Evolutionary conservation across 2,888 invertebrate species (phyloP).

Genomic region (Drosophila nr. perissopoda): DNA sequence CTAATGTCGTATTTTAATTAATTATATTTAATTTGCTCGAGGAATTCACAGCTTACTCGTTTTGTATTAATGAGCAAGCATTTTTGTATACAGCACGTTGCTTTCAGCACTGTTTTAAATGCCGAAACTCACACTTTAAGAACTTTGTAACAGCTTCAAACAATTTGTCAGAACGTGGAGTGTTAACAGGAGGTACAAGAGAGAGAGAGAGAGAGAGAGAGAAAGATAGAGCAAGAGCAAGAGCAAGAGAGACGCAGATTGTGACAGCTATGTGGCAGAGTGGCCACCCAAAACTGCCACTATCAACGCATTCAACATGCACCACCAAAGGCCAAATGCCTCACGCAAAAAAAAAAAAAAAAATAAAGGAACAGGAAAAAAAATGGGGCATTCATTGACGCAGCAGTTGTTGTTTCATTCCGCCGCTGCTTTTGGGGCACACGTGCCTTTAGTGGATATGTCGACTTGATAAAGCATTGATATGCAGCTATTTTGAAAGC

Average conservation of each 20-base stretch:
- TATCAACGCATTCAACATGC: constrained; percentile 27
- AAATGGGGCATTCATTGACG: constrained; percentile 14
- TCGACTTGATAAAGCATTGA: constrained; percentile 65
- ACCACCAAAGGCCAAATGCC: constrained; percentile 25
- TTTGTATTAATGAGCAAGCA: constrained; percentile 30
- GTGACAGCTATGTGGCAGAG: constrained; percentile 40
- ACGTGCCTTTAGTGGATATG: constrained; percentile 52
- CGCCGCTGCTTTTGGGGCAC: constrained; percentile 1
- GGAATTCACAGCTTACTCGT: constrained; percentile 41
- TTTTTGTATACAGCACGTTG: constrained; percentile 51
- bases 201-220: not conserved
- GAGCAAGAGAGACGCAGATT: not conserved
- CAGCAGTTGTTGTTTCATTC: constrained; percentile 14
- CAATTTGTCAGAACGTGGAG: constrained; percentile 54
- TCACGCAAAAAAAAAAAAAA: not conserved
- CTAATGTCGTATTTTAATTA: not conserved
- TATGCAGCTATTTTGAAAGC: constrained; percentile 50
- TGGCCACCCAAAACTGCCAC: constrained; percentile 59
- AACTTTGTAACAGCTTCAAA: constrained; percentile 24
- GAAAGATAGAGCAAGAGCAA: not conserved
- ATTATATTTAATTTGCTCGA: not conserved
- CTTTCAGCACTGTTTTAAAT: constrained; percentile 23
- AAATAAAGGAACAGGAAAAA: not conserved
- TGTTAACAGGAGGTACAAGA: constrained; percentile 22
- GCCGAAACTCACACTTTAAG: constrained; percentile 5